Percentiles rank a stretch among this genome's conserved stretches.
Conservation (phyloP, 2,113 vertebrate genomes). For the Gila orcuttii region DNA sequence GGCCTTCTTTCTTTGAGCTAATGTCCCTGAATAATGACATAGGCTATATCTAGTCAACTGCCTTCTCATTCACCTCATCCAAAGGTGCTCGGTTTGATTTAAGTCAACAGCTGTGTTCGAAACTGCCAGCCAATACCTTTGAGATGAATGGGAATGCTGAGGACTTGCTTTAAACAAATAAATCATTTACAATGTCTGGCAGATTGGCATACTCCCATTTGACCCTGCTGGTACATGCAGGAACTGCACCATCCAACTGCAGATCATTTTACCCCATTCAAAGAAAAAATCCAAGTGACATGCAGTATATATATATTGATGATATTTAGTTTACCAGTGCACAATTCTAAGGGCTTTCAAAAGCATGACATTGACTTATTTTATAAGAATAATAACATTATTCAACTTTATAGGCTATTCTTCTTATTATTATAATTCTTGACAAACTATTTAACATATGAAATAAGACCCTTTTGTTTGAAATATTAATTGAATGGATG, state of each 20-base stretch:
- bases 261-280: not conserved
- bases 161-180: not conserved
- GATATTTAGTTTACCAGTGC: not conserved
- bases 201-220: not conserved
- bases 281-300: not conserved
- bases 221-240: not conserved
- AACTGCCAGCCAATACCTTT: not conserved
- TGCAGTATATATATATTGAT: not conserved
- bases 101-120: not conserved
- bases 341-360: not conserved
- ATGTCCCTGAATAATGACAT: not conserved
- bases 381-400: not conserved
- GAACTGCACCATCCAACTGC: not conserved
- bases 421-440: not conserved
- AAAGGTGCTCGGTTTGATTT: not conserved
- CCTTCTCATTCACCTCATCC: not conserved
- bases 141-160: not conserved
- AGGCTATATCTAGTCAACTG: not conserved
- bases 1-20: too few relatives aligned
- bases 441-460: not conserved
- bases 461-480: not conserved
- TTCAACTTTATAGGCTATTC: not conserved
- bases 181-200: not conserved
- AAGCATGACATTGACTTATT: not conserved
- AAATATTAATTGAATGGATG: not conserved